A percentile compares a stretch with the other conserved stretches of the same genome.
Conservation (phyloP, 2,113 vertebrate species). For the Apteryx owenii region DNA sequence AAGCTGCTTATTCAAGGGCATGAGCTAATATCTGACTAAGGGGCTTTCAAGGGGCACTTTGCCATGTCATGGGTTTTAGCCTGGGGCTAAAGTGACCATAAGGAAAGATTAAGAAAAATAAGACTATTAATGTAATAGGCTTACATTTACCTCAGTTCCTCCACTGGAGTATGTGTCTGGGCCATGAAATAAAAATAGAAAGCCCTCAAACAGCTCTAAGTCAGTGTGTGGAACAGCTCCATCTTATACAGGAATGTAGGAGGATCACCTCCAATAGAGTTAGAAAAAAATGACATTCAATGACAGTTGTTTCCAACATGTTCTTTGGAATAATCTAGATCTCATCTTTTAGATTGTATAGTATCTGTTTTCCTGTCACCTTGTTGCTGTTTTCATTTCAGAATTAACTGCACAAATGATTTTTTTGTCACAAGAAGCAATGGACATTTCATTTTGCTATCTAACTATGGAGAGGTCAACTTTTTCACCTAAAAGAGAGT, state of each 20-base stretch:
- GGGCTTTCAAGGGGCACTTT: not conserved
- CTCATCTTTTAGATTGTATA: not conserved
- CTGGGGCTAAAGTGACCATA: not conserved
- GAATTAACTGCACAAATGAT: slow-evolving; percentile 1
- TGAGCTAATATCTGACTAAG: not conserved
- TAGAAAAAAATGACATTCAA: not conserved
- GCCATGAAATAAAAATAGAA: not conserved
- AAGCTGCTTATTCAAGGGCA: not conserved
- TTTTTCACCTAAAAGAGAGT: not conserved
- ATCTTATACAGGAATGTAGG: not conserved
- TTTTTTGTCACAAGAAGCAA: not conserved
- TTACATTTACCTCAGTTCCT: not conserved
- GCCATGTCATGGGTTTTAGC: not conserved
- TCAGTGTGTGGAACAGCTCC: not conserved
- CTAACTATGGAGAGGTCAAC: not conserved
- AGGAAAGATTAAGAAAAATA: not conserved
- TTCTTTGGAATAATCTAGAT: not conserved
- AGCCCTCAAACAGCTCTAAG: not conserved
- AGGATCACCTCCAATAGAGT: not conserved
- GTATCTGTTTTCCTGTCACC: not conserved
- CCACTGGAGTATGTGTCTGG: not conserved
- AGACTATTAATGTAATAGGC: not conserved
- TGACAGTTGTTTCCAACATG: not conserved
- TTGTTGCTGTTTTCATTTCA: not conserved
- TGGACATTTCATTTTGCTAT: not conserved